Conservation (phyloP, 2,113 vertebrate species). For the Coracopsis vasa region DNA sequence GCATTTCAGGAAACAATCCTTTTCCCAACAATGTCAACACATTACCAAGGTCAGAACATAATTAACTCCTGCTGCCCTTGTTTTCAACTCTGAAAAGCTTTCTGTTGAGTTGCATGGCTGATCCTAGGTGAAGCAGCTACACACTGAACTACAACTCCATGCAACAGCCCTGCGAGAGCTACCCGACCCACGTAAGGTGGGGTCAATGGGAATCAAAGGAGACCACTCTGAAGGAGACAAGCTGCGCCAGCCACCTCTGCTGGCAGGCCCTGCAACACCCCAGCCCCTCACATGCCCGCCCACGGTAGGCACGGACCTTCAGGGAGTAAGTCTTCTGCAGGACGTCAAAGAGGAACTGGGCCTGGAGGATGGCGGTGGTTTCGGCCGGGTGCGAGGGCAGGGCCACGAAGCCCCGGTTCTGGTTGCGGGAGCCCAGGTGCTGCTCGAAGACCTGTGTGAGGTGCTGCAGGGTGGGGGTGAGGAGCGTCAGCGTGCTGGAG, state of each 20-base stretch:
- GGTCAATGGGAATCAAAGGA: not conserved
- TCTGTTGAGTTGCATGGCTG: not conserved
- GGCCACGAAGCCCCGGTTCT: slow-evolving; percentile 90
- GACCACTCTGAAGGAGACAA: not conserved
- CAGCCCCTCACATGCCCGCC: not conserved
- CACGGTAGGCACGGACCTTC: slow-evolving; percentile 75
- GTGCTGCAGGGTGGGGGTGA: slow-evolving; percentile 84
- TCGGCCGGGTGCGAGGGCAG: slow-evolving; percentile 92
- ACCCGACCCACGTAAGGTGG: fast-evolving
- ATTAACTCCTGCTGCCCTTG: not conserved
- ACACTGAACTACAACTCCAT: not conserved
- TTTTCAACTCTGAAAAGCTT: not conserved
- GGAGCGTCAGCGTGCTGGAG: slow-evolving; percentile 86
- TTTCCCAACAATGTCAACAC: not conserved
- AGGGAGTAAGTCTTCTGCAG: slow-evolving; percentile 92
- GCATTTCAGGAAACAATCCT: not conserved
- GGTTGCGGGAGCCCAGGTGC: slow-evolving; percentile 83
- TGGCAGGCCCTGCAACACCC: not conserved
- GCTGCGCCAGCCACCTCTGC: not conserved
- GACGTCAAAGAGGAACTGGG: slow-evolving; percentile 94
- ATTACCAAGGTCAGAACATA: not conserved
- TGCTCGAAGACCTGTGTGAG: slow-evolving; percentile 89
- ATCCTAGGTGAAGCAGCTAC: not conserved
- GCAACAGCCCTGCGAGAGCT: not conserved
- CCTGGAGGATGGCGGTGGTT: slow-evolving; percentile 83